Evolutionary conservation across 2,113 vertebrate genomes (phyloP).

Genomic region (human): GRCh38 chrX:94414001-94414500

Average conservation of each 20-base stretch:
- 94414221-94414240: background rate
- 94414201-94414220: background rate
- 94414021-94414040: background rate
- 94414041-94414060: background rate
- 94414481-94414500: too few relatives aligned
- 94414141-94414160: background rate
- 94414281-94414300: background rate
- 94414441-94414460: background rate
- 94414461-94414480: too few relatives aligned
- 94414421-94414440: background rate
- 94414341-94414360: background rate
- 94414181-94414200: background rate
- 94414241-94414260: background rate
- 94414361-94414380: background rate
- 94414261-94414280: background rate
- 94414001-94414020: background rate
- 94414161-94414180: background rate
- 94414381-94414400: background rate
- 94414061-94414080: background rate
- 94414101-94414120: background rate
- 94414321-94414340: background rate
- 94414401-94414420: background rate
- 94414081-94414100: background rate
- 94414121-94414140: background rate
- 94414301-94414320: background rate